Evolutionary conservation across 2,797 vertebrate species (phyloP).

Genomic region (Mallotus villosus): DNA sequence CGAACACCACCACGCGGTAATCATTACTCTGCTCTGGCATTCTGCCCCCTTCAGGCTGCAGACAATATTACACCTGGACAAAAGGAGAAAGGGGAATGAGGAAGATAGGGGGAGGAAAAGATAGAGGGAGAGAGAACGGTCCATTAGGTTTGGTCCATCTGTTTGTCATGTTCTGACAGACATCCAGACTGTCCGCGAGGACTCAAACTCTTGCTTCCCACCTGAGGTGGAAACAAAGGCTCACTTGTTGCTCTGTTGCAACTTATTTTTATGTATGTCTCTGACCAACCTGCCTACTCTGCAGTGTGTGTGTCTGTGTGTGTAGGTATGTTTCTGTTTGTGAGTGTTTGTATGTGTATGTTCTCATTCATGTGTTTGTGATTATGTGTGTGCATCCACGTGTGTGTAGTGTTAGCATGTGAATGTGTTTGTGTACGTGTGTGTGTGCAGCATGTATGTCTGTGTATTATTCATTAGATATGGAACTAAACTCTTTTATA

Average conservation of each 20-base stretch:
- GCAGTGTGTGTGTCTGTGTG: conserved; percentile 31
- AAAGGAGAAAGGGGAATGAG: not conserved
- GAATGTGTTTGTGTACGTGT: conserved; percentile 17
- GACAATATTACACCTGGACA: conserved; percentile 72
- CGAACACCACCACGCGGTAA: conserved; percentile 96
- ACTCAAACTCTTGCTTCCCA: not conserved
- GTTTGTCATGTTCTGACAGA: not conserved
- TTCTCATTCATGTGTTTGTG: conserved; percentile 46
- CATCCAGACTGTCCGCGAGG: not conserved
- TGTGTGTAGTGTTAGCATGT: no score
- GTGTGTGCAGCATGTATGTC: conserved; percentile 18
- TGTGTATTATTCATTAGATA: conserved; percentile 54
- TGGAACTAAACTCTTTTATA: conserved; percentile 47
- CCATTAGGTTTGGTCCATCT: not conserved
- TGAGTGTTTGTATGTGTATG: conserved; percentile 40
- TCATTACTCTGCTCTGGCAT: conserved; percentile 98
- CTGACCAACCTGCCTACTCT: conserved; percentile 25
- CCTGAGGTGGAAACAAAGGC: not conserved
- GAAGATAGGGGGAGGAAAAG: not conserved
- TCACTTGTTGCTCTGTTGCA: conserved; percentile 22
- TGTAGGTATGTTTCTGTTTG: conserved; percentile 18
- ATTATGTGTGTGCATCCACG: not conserved
- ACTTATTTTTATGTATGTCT: conserved; percentile 54
- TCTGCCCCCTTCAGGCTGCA: conserved; percentile 68
- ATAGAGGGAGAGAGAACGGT: conserved; percentile 42